Evolutionary conservation across 2,797 vertebrate species (phyloP).

Genomic region (Euphonia xanthogaster): DNA sequence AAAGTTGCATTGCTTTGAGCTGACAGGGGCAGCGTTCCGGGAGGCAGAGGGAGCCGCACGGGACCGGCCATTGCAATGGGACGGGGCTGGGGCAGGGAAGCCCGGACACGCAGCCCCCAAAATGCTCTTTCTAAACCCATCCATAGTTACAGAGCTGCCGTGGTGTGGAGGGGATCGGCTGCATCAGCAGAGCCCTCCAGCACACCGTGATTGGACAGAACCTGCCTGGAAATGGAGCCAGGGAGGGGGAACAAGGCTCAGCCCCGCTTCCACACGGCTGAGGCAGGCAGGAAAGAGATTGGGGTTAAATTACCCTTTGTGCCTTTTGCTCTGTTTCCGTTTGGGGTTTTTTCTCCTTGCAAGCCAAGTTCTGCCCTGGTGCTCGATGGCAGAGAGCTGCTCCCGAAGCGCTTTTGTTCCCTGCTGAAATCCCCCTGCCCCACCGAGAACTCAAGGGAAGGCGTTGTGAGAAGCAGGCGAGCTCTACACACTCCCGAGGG

Average conservation of each 20-base stretch:
- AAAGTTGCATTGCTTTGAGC: neutral
- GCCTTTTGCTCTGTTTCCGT: neutral
- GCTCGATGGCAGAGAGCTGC: neutral
- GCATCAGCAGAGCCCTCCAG: neutral
- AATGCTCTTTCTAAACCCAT: neutral
- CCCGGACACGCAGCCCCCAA: neutral
- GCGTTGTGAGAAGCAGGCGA: neutral
- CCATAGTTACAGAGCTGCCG: neutral
- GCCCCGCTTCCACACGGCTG: neutral
- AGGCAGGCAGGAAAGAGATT: neutral
- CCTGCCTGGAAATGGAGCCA: neutral
- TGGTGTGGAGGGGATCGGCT: neutral
- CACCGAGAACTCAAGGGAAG: neutral
- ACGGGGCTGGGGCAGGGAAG: neutral
- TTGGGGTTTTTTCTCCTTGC: neutral
- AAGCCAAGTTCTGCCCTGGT: neutral
- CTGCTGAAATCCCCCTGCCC: neutral
- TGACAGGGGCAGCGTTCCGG: neutral
- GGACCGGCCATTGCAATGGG: neutral
- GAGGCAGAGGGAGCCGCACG: neutral
- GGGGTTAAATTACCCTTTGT: neutral
- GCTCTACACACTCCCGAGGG: fast-evolving
- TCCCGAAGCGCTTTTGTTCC: neutral
- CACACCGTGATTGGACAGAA: neutral
- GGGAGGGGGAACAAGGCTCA: neutral